Evolutionary conservation across 37 sponge, comb jelly and placozoan genomes (phyloP).

Genomic region (Axinella damicornis): DNA sequence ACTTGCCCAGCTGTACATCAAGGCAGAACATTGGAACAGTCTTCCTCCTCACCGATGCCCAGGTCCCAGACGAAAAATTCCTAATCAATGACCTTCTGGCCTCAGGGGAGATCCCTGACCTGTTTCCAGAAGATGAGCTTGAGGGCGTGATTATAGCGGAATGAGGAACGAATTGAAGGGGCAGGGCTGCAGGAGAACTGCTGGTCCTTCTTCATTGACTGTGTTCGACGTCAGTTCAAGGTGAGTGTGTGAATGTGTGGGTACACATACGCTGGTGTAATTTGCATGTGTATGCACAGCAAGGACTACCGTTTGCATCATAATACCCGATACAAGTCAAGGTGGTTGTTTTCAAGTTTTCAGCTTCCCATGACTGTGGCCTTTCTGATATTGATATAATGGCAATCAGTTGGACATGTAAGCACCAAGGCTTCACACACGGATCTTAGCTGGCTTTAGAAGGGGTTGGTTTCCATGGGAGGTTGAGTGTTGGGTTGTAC

Average conservation of each 20-base stretch:
- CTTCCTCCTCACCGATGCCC: constrained; percentile 96
- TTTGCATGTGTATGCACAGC: no score
- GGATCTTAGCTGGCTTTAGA: no score
- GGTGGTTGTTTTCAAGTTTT: no score
- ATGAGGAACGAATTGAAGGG: constrained; percentile 93
- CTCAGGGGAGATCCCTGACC: constrained; percentile 96
- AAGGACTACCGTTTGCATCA: no score
- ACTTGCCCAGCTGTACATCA: constrained; percentile 92
- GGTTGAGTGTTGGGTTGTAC: no score
- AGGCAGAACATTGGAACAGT: constrained; percentile 94
- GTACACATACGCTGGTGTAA: not conserved
- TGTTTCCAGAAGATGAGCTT: constrained; percentile 96
- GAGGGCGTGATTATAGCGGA: constrained; percentile 82
- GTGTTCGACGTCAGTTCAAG: constrained; percentile 95
- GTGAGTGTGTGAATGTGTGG: constrained; percentile 28
- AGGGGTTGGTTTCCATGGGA: no score
- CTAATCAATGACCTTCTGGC: constrained; percentile 94
- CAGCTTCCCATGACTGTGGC: no score
- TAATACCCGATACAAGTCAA: no score
- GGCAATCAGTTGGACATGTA: no score
- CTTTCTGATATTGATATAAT: no score
- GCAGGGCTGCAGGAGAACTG: constrained; percentile 96
- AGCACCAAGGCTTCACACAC: no score
- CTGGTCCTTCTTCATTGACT: constrained; percentile 97
- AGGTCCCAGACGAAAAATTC: constrained; percentile 92